Evolutionary conservation across 2,888 invertebrate genomes (phyloP), one percentile per base, ranked within the genome.

Genomic region (Amphimallon solstitiale): DNA sequence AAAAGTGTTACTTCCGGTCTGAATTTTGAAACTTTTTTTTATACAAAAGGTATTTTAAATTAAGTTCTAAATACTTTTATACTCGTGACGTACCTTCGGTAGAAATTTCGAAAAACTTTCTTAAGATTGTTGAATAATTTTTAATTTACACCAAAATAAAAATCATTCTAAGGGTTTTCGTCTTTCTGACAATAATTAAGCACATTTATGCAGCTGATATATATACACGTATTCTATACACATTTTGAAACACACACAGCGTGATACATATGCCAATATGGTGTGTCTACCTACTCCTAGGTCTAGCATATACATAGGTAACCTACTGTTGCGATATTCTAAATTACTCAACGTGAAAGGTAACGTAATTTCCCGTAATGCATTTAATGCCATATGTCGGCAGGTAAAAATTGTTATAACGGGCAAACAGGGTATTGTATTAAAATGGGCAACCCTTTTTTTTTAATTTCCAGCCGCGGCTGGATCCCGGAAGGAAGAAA

Each of bases 401-500:
- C 80, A 81, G 81, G 80, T 80, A 81, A 80, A 65, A 56, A 45
- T 51, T 15, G 49, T 60, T 45, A 37, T 52, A 64, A 66, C 60
- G 66, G 66, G 59, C 54, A 19, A 45, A 29, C 17, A 56, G 56
- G 56, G 40, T 71, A 77, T 78, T 77, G 75, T 77, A 77, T 77
- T 78, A 78, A 78, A 77, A 78, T 76, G 71, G 74, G 74, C 76
- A 79, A 80, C 80, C 80, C 79, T 79, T 80, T 75, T 77, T 75
- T 73, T 75, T 75, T 74, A 66, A 73, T 74, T 72, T 71, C 73
- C 73, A 73, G 70, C 72, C 75, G 70, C 70, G 70, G 68, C 71
- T 72, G 71, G 76, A 76, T 77, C 76, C 81, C 81, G 81, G 81
- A 81, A 81, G 80, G 80, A 81, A 81, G 79, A 78, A 80, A 78